Evolutionary conservation across 1,140 invertebrate genomes (phyloP).

Genomic region (Radopholus similis): DNA sequence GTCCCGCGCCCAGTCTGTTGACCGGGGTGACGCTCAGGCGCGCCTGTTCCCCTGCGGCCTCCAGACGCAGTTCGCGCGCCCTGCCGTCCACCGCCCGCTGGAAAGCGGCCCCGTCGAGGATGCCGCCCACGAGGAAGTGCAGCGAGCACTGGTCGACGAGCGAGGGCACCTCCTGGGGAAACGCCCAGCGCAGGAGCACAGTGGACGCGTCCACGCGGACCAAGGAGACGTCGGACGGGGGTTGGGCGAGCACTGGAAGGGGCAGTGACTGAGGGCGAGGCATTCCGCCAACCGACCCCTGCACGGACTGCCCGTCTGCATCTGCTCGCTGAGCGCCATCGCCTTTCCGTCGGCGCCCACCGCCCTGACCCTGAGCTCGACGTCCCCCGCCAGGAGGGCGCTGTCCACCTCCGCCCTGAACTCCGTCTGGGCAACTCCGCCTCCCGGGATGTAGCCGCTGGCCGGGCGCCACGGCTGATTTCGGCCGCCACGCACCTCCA

Average conservation of each 20-base stretch:
- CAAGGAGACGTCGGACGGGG: slow-evolving; percentile 31
- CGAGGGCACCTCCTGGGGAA: slow-evolving; percentile 13
- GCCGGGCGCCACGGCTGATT: slow-evolving; percentile 32
- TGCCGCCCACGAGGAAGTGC: slow-evolving; percentile 44
- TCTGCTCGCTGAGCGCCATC: slow-evolving; percentile 18
- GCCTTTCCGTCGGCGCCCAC: slow-evolving; percentile 38
- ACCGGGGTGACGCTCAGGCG: slow-evolving; percentile 30
- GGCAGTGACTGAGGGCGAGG: neutral
- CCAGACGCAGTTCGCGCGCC: slow-evolving; percentile 32
- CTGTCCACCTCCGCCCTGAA: slow-evolving; percentile 8
- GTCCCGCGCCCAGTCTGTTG: slow-evolving; percentile 37
- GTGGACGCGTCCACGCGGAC: neutral
- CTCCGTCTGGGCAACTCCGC: slow-evolving; percentile 9
- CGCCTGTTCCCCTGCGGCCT: slow-evolving; percentile 13
- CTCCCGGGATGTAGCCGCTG: slow-evolving; percentile 28
- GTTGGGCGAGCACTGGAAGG: slow-evolving; percentile 27
- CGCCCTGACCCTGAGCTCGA: slow-evolving; percentile 35
- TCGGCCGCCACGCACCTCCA: slow-evolving; percentile 10
- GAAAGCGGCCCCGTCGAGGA: slow-evolving; percentile 31
- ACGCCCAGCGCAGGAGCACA: slow-evolving; percentile 37
- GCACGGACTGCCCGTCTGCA: slow-evolving; percentile 6
- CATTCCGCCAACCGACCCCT: neutral
- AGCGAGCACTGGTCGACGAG: slow-evolving; percentile 26
- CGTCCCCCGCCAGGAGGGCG: slow-evolving; percentile 8
- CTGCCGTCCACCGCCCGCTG: slow-evolving; percentile 41